These are phyloP conservation scores for Eilema griseolum DNA, from an alignment of 2,888 invertebrate genomes.

Conservation along the genomic window DNA sequence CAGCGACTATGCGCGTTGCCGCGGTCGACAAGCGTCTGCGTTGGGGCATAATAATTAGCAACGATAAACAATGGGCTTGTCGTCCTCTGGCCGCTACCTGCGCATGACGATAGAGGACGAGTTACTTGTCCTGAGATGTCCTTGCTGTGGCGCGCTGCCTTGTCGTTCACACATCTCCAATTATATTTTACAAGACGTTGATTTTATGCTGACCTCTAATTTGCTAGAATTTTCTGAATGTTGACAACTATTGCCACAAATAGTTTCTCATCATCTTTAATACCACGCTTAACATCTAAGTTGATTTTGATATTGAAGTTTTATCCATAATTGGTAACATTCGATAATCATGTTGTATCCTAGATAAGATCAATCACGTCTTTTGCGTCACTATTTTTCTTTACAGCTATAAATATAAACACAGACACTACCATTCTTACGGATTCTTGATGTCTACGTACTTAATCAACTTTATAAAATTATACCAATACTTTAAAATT, in stretches of 20 bases:
- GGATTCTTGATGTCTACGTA: background rate
- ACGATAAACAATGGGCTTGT: conserved; percentile 85
- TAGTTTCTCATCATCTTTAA: background rate
- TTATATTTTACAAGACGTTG: conserved; percentile 30
- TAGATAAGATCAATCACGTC: background rate
- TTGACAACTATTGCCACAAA: background rate
- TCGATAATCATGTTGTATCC: background rate
- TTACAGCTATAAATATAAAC: background rate
- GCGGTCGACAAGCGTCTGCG: conserved; percentile 76
- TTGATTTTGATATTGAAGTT: background rate
- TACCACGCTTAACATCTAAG: too few relatives aligned
- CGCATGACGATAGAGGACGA: conserved; percentile 82
- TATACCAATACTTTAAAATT: too few relatives aligned
- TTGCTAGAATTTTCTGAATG: background rate
- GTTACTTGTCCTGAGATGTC: conserved; percentile 80
- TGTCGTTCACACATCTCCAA: conserved; percentile 53
- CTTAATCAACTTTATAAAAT: background rate
- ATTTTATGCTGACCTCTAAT: conserved; percentile 22
- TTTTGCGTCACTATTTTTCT: background rate
- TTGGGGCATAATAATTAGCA: conserved; percentile 85
- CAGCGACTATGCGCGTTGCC: conserved; percentile 59
- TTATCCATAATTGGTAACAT: background rate
- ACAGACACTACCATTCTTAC: background rate
- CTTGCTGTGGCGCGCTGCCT: conserved; percentile 66
- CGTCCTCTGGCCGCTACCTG: conserved; percentile 84